Evolutionary conservation across 2,888 invertebrate genomes (phyloP), one percentile per base, ranked within the genome.

Genomic region (Acanthopleura granulata): DNA sequence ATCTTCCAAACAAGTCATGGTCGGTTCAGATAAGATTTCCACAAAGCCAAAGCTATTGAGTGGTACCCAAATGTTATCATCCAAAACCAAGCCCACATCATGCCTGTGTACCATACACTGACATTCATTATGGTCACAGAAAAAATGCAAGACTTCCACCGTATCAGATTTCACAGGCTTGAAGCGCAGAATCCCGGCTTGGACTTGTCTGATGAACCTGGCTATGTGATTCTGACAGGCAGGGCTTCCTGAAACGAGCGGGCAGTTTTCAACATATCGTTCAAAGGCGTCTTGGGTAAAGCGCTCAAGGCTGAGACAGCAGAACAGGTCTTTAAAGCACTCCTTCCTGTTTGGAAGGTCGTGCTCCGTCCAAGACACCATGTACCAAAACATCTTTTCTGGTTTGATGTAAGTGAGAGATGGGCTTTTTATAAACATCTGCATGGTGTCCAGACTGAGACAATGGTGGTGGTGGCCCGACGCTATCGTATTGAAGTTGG

Each of bases 401-500:
- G 79, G 79, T 15, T 80, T 72, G 14, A 85, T 81, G 72, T 86
- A 85, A 40, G 77, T 81, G 25, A 86, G 75, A 0, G 83, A 80
- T 27, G 69, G 73, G 72, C 84, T 84, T 15, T 76, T 77, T 22
- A 86, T 30, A 49, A 86, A 72, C 22, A 78, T 76, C 50, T 81
- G 51, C 15, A 86, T 71, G 15, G 86, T 84, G 12, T 84, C 84
- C 69, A 80, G 74, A n/a, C 84, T 83, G 22, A 86, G 75, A 18
- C 78, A 79, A 50, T 85, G 70, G 16, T 81, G 81, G n/a, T 85
- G 84, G 29, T 77, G 78, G 30, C 78, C 78, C 49, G 80, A 69
- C 80, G 85, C 81, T 27, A 85, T 78, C 40, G 82, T 83, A 12
- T 82, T 84, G 30, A 86, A 75, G 74, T 85, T 81, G 22, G 81